Evolutionary conservation across 2,113 vertebrate species (phyloP), one percentile per base, ranked within the genome.

Genomic region (Heterocephalus glaber): DNA sequence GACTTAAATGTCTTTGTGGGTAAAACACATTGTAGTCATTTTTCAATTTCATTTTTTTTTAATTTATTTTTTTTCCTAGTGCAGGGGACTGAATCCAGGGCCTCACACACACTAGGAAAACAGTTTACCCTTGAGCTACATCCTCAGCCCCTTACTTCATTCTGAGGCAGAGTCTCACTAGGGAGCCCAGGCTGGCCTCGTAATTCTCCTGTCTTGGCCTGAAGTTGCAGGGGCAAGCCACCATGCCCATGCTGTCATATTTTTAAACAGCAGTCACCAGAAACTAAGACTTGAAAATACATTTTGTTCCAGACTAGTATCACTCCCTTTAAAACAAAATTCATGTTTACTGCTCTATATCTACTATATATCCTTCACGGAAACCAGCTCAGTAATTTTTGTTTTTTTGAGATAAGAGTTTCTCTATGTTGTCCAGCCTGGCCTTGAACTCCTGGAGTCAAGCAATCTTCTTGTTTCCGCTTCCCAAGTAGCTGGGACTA

Each of bases 251-350:
- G 30, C 76, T 35, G 26, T 49, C 76, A 54, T 35, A 80, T 28
- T 79, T 79, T 47, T 47, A 95, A 95, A 66, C 22, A 17, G 54
- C 35, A 91, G 52, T 3, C 44, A 94, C 52, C 2, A 87, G 41
- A 56, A 88, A 77, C 30, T 24, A 93, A 82, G 74, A 81, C 33
- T 35, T 56, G 26, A 92, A 89, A 92, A 86, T 63, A 92, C 17
- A 56, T 87, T 56, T 86, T 90, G 54, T 44, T 80, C 91, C 20
- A 85, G 7, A 85, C 9, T 49, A 49, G 44, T 90, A 77, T 8
- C 6, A 80, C 2, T 7, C 10, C 5, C 35, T 93, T 82, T 68
- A 89, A 92, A 91, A 11, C 9, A 49, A 91, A 95, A 97, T 56
- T 49, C 49, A 54, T 38, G 11, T 47, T 92, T 70, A 70, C 16